Evolutionary conservation across 2,797 vertebrate genomes (phyloP), one percentile per base, ranked within the genome.

Genomic region (Dendrocincla fuliginosa): DNA sequence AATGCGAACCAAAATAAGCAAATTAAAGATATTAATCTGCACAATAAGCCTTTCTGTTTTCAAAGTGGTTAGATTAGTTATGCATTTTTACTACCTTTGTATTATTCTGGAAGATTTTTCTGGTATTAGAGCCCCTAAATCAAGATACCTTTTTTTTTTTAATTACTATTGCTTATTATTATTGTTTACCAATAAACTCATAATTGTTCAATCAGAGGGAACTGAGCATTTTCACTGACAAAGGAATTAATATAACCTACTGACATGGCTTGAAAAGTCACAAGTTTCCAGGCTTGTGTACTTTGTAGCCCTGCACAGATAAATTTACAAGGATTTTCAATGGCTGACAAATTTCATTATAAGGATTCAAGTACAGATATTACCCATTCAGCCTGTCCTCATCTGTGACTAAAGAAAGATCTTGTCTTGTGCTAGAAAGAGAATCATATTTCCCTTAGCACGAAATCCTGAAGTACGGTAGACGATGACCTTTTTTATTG

Each of bases 371-470:
- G 65, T 73, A 64, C 33, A 35, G 52, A 53, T 52, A 56, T 83
- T 94, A 78, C 82, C 88, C 83, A 91, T 76, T 84, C 68, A 81
- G 53, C 63, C 55, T 93, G 39, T 91, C 81, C 91, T 91, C 84
- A 61, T 84, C 74, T 91, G 60, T 78, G 77, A 74, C 71, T 91
- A 96, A 95, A 97, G 78, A 84, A 96, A 91, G 57, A 92, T 84
- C 76, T 93, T 92, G 87, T 95, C 77, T 94, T 93, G 60, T 83
- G 90, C 67, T 94, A 90, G 88, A 85, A 53, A 65, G 32, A 84
- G 81, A 91, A 93, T 90, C 90, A 90, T 97, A 96, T 96, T 97
- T 97, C 89, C 75, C 88, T 87, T 82, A 97, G 94, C 81, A 91
- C 71, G 93, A 96, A 96, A 95, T 93, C 94, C 94, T 95, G 73